Percentiles rank a stretch among this genome's conserved stretches.
Evolutionary conservation across 2,113 vertebrate species (phyloP).

Genomic region (Anseranas semipalmata): DNA sequence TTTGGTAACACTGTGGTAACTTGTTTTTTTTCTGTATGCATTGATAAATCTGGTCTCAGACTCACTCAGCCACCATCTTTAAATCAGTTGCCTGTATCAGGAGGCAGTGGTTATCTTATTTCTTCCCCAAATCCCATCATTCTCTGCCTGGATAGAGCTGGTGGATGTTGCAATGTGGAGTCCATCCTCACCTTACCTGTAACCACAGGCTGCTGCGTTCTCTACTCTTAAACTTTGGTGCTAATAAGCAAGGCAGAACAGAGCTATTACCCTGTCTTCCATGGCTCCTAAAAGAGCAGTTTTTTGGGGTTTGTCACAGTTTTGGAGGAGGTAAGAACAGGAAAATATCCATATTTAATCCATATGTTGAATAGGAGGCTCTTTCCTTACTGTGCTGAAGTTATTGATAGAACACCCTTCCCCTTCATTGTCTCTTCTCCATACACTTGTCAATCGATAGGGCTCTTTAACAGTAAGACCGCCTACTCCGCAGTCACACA

Average conservation of each 20-base stretch:
- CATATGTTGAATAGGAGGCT: not conserved
- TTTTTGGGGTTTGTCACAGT: not conserved
- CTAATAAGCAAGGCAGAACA: not conserved
- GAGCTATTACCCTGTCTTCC: not conserved
- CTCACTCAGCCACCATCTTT: not conserved
- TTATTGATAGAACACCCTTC: not conserved
- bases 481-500: constrained; percentile 28
- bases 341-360: not conserved
- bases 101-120: not conserved
- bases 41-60: not conserved
- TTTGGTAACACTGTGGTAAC: not conserved
- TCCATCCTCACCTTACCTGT: not conserved
- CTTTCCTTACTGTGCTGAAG: not conserved
- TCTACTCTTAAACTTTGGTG: not conserved
- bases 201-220: not conserved
- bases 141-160: not conserved
- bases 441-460: not conserved
- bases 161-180: not conserved
- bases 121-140: not conserved
- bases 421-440: not conserved
- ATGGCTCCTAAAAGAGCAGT: not conserved
- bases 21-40: not conserved
- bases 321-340: not conserved
- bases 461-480: constrained; percentile 23
- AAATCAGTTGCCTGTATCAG: not conserved